These are phyloP conservation scores for Aphyosemion australe DNA, from an alignment of 2,113 vertebrate species.

Conservation along the genomic window DNA sequence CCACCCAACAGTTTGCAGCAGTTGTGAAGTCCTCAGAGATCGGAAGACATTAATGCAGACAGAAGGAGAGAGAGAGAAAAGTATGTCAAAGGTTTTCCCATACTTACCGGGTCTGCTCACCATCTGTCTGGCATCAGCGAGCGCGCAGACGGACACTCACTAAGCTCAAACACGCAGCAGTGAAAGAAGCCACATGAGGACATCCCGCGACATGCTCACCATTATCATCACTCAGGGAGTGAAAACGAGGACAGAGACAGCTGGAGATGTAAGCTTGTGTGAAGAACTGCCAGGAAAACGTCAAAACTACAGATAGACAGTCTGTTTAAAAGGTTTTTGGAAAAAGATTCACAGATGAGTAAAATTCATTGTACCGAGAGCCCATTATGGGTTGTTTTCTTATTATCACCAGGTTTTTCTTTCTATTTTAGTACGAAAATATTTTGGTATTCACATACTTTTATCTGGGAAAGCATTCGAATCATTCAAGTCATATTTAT, in stretches of 20 bases:
- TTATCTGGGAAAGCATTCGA: too few species aligned
- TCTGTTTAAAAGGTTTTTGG: not conserved
- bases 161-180: slow-evolving; percentile 71
- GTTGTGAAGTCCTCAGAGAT: slow-evolving; percentile 7
- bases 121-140: slow-evolving; percentile 75
- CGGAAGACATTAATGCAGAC: not conserved
- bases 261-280: slow-evolving; percentile 26
- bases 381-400: too few species aligned
- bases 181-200: slow-evolving; percentile 64
- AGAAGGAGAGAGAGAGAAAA: not conserved
- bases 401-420: too few species aligned
- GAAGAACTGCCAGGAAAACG: slow-evolving; percentile 23
- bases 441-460: too few species aligned
- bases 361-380: too few species aligned
- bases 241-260: slow-evolving; percentile 52
- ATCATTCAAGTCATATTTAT: too few species aligned
- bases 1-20: slow-evolving; percentile 14
- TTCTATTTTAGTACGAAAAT: too few species aligned
- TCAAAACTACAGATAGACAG: slow-evolving; percentile 7
- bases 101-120: slow-evolving; percentile 53
- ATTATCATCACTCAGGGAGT: slow-evolving; percentile 46
- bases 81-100: slow-evolving; percentile 48
- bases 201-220: slow-evolving; percentile 52
- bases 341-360: not conserved
- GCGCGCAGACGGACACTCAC: slow-evolving; percentile 67